phyloP scores from a whole-genome alignment of 2,797 vertebrate species.

The Tachyglossus aculeatus region DNA sequence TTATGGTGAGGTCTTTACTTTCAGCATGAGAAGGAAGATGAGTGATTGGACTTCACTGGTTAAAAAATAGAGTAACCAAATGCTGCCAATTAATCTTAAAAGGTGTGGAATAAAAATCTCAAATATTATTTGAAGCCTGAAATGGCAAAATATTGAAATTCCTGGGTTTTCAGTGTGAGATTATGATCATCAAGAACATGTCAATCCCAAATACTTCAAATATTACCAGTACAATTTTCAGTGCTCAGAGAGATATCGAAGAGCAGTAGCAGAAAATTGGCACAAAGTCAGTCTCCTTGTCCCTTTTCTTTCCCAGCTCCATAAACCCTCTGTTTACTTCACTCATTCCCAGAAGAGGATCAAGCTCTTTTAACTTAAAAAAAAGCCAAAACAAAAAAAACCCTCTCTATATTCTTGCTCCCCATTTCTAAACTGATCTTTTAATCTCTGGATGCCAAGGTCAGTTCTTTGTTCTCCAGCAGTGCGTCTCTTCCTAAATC shows the following conservation, averaged over 20 bases:
- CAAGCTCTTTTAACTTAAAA: constrained; percentile 24
- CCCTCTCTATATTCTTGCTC: constrained; percentile 9
- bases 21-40: no score
- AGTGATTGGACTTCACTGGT: no score
- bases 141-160: constrained; percentile 18
- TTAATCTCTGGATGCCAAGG: constrained; percentile 17
- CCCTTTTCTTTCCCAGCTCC: not conserved
- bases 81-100: not conserved
- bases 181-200: not conserved
- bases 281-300: not conserved
- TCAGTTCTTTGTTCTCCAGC: constrained; percentile 14
- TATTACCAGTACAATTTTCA: constrained; percentile 6
- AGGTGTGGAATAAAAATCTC: not conserved
- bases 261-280: constrained; percentile 4
- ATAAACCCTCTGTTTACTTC: not conserved
- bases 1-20: no score
- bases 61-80: no score
- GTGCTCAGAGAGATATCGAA: not conserved
- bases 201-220: not conserved
- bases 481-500: not conserved
- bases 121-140: not conserved
- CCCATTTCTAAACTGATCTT: not conserved
- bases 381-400: no score
- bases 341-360: not conserved
- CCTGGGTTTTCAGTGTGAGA: constrained; percentile 6